phyloP scores from a whole-genome alignment of 2,797 vertebrate species.

The Nasua narica region DNA sequence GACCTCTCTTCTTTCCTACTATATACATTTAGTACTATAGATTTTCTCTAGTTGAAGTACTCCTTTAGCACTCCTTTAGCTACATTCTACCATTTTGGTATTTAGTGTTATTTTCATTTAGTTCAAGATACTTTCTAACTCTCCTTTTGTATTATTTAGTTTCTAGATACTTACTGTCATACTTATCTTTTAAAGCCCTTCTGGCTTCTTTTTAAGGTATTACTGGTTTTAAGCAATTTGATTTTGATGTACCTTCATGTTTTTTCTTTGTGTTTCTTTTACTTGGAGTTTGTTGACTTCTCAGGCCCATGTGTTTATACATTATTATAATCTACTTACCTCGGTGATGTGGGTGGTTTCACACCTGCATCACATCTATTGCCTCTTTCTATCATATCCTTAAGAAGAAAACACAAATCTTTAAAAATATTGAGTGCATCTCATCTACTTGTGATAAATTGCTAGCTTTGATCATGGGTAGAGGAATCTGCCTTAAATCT shows the following conservation, averaged over 20 bases:
- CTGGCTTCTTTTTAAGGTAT: neutral
- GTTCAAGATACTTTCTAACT: neutral
- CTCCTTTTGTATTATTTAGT: neutral
- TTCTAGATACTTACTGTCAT: neutral
- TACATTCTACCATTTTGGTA: neutral
- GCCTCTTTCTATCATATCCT: neutral
- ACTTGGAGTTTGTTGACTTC: neutral
- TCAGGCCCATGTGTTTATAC: neutral
- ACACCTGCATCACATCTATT: neutral
- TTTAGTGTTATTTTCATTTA: neutral
- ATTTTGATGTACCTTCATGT: neutral
- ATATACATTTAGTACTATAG: neutral
- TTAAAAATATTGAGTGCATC: neutral
- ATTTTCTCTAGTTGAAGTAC: neutral
- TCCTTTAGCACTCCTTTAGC: neutral
- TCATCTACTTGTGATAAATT: neutral
- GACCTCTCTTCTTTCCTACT: neutral
- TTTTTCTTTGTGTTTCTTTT: neutral
- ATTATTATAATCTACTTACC: neutral
- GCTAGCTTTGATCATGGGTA: neutral
- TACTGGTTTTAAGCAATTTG: neutral
- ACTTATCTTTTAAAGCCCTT: neutral
- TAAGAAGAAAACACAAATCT: neutral
- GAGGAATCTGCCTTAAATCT: neutral
- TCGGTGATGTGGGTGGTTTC: neutral